Base-by-base conservation (phyloP, 2,888 invertebrate species). In the Lepidochitona cinerea region DNA sequence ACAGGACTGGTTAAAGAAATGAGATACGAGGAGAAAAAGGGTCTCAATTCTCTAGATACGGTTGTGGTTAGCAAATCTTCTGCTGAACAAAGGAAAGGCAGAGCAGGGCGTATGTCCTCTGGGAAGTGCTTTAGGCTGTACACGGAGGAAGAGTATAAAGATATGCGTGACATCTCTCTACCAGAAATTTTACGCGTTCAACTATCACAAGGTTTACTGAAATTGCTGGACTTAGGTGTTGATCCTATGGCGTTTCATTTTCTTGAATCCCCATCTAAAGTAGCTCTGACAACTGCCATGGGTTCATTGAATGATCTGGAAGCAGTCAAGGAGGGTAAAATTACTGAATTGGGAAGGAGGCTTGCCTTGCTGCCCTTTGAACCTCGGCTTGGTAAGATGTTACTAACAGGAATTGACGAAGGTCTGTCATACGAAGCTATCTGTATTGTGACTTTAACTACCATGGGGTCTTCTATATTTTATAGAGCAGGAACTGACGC, bases 1-100 rank as follows among this genome's bases (percentile, higher is more conserved):
- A 86, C 88, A 33, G 91, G 91, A 0, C 73, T 88, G 36, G 87
- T 83, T 3, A 91, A 91, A 72, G 89, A 90, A 78, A 87, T 84
- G 75, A 77, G 79, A 12, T 91, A 83, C 80, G 89, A 91, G 75
- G 78, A 88, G 3, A 79, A 75, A 41, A 85, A 79, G 69, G 88
- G 87, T 72, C 85, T 88, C 52, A 87, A 79, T 73, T 77, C 83
- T 6, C 78, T 91, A 32, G 79, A 79, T 49, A 79, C 89, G 4
- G 76, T 75, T 18, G 75, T 81, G 66, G 83, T 88, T 4, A 89
- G 86, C 68, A 83, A 85, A 75, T 89, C 89, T 68, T 89, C 90
- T 3, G 90, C 91, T 6, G 85, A 91, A 37, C 91, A 91, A 76
- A 83, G 91, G 6, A 89, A 88, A 79, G 91, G 91, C 6, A 79